A percentile compares a stretch with the other conserved stretches of the same genome.
These are phyloP conservation scores for Oxycera nigricornis DNA, from an alignment of 2,888 invertebrate genomes.

Conservation along the genomic window DNA sequence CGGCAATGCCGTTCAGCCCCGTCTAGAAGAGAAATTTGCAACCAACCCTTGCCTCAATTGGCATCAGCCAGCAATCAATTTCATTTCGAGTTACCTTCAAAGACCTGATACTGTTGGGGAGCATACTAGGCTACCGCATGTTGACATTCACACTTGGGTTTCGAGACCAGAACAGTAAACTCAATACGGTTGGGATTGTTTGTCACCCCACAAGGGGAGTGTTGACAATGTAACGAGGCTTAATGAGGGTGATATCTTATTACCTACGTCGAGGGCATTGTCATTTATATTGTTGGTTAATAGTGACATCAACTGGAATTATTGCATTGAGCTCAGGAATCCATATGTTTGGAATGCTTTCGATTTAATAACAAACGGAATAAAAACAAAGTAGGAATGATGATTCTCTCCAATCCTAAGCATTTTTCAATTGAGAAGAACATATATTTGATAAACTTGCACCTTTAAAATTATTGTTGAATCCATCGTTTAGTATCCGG, in stretches of 20 bases:
- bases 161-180: conserved; percentile 1
- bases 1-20: background rate
- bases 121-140: conserved; percentile 15
- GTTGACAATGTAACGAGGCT: conserved; percentile 13
- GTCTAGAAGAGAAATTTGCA: background rate
- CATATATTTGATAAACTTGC: too few relatives aligned
- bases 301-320: too few relatives aligned
- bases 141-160: background rate
- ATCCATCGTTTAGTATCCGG: too few relatives aligned
- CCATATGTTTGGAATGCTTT: too few relatives aligned
- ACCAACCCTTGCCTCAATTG: background rate
- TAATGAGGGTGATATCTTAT: conserved; percentile 22
- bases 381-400: too few relatives aligned
- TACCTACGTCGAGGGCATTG: conserved; percentile 23
- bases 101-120: background rate
- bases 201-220: conserved; percentile 10
- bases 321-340: too few relatives aligned
- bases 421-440: too few relatives aligned
- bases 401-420: too few relatives aligned
- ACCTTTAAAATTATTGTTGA: too few relatives aligned
- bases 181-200: background rate
- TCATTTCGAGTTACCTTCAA: too few relatives aligned
- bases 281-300: conserved; percentile 9
- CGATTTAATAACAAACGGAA: too few relatives aligned
- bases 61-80: too few relatives aligned